Base-by-base conservation (phyloP, 2,888 invertebrate genomes). In the Mactromeris polynyma region DNA sequence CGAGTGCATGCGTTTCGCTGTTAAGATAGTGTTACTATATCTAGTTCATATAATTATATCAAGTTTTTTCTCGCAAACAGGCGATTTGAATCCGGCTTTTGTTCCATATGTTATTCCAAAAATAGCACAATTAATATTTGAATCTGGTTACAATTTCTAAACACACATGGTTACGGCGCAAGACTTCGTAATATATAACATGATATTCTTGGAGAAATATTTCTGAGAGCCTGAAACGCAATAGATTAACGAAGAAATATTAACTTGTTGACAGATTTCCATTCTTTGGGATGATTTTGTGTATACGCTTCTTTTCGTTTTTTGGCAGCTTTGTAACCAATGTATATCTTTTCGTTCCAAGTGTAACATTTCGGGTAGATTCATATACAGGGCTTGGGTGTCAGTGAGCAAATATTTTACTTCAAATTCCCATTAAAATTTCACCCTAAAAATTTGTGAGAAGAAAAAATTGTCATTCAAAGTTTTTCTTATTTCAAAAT, bases 251-350 rank as follows among this genome's bases (percentile, higher is more conserved):
- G n/a, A 26, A 64, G 26, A 64, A 26, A n/a, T 26, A 64, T 64
- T 26, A n/a, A 64, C 58, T 64, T 26, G 58, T 26, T 26, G 58
- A 64, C 58, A 64, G 58, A 21, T 64, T 26, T n/a, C 58, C 26
- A 11, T 26, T 64, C 58, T 64, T 64, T 64, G n/a, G 0, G 58
- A 64, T 64, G n/a, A 64, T 64, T 64, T 64, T 64, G 26, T 64
- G n/a, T 64, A 26, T 26, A 64, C 26, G 58, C 21, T 6, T 26
- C 1, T 64, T 64, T 64, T 64, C 11, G 26, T 2, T n/a, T 19
- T 64, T 64, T 64, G 58, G 58, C 58, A 64, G n/a, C 58, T 64
- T 64, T 26, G 58, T 64, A 64, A 64, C 26, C 58, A 64, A 64
- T 64, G 58, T n/a, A 64, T 64, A 64, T 64, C 21, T 2, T 64